Evolutionary conservation across 2,888 invertebrate genomes (phyloP).

Genomic region (Pediacus dermestoides): DNA sequence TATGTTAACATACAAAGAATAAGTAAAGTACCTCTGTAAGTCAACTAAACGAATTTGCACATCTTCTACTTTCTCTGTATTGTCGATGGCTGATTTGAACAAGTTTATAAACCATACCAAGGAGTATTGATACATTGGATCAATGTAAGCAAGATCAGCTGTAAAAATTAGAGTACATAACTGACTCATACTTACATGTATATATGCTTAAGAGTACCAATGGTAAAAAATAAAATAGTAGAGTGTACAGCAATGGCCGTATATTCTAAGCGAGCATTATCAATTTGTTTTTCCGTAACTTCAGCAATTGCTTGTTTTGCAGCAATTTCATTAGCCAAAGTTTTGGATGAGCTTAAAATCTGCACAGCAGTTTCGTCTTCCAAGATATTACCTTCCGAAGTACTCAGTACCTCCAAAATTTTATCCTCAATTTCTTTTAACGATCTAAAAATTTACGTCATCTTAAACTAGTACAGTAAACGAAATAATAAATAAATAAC

Average conservation of each 20-base stretch:
- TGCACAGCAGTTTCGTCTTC: slow-evolving; percentile 91
- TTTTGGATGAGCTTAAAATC: slow-evolving; percentile 86
- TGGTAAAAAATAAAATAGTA: slow-evolving; percentile 86
- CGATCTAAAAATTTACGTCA: slow-evolving; percentile 49
- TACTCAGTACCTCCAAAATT: slow-evolving; percentile 74
- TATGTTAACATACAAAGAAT: slow-evolving; percentile 84
- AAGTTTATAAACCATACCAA: slow-evolving; percentile 90
- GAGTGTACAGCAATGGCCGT: slow-evolving; percentile 88
- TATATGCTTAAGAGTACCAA: slow-evolving; percentile 54
- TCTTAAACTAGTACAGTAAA: background rate
- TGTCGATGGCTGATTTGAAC: slow-evolving; percentile 81
- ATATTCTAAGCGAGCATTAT: slow-evolving; percentile 78
- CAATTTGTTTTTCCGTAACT: slow-evolving; percentile 87
- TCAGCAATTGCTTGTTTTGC: slow-evolving; percentile 87
- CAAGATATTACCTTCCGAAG: slow-evolving; percentile 73
- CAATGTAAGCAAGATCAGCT: slow-evolving; percentile 85
- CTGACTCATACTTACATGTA: slow-evolving; percentile 1
- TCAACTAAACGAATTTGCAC: slow-evolving; percentile 70
- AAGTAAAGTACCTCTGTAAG: slow-evolving; percentile 78
- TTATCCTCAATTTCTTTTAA: slow-evolving; percentile 88
- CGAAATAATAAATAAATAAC: slow-evolving; percentile 31
- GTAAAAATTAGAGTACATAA: slow-evolving; percentile 29
- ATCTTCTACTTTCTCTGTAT: slow-evolving; percentile 80
- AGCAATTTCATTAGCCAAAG: slow-evolving; percentile 84
- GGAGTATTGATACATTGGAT: slow-evolving; percentile 98